phyloP scores from a whole-genome alignment of 2,797 vertebrate genomes.

The Tokudaia muenninki region DNA sequence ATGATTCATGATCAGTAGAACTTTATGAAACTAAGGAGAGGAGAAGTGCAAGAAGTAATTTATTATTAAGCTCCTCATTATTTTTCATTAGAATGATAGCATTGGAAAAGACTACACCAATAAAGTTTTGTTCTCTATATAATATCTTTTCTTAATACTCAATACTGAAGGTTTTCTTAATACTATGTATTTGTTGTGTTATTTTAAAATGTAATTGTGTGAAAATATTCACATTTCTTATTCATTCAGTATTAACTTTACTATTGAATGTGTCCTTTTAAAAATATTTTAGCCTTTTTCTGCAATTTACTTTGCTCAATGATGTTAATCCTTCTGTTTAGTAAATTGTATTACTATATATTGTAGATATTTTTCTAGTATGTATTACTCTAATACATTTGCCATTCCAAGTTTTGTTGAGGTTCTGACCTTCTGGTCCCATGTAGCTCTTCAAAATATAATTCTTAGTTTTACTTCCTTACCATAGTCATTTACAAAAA shows the following conservation, averaged over 20 bases:
- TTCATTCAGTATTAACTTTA: background rate
- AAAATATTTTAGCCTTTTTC: background rate
- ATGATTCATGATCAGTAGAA: background rate
- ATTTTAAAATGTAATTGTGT: background rate
- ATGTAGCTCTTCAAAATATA: background rate
- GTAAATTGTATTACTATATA: background rate
- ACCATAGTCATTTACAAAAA: no score
- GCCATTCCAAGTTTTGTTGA: background rate
- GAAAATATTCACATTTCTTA: background rate
- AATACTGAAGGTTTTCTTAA: background rate
- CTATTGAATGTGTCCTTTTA: background rate
- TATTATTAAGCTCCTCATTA: background rate
- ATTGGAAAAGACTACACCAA: background rate
- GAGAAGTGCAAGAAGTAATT: background rate
- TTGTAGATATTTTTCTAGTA: background rate
- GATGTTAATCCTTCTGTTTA: background rate
- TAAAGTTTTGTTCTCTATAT: background rate
- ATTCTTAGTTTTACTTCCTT: no score
- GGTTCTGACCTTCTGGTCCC: background rate
- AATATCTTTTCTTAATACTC: background rate
- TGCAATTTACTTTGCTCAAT: background rate
- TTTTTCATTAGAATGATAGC: background rate
- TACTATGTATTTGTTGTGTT: background rate
- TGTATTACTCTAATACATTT: background rate
- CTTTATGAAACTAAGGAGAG: background rate